A percentile compares a stretch with the other conserved stretches of the same genome.
phyloP scores from a whole-genome alignment of 2,113 vertebrate genomes.

The Mohoua ochrocephala region DNA sequence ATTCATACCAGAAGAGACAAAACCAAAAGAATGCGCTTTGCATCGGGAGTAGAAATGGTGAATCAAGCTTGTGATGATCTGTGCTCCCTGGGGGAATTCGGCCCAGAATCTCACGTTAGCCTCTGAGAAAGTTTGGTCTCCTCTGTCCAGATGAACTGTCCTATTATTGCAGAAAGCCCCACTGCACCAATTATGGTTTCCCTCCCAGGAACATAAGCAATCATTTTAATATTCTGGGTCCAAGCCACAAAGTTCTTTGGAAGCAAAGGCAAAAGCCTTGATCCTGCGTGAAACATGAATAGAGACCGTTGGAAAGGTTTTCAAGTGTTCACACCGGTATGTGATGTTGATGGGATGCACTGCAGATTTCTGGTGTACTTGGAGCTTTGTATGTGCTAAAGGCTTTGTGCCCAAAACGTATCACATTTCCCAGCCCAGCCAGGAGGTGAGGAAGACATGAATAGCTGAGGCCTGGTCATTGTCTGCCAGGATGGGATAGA shows the following conservation, averaged over 20 bases:
- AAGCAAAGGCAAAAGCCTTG: not conserved
- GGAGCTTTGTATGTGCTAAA: not conserved
- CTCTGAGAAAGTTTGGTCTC: not conserved
- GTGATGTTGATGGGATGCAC: not conserved
- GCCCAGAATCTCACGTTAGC: not conserved
- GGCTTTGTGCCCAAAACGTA: not conserved
- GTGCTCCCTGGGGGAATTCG: not conserved
- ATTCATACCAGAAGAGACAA: conserved; percentile 6
- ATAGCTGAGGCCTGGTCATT: conserved; percentile 1
- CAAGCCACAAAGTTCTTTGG: not conserved
- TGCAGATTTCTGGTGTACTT: conserved; percentile 14
- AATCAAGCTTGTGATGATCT: not conserved
- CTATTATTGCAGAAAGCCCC: not conserved
- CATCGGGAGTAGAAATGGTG: not conserved
- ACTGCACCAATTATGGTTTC: not conserved
- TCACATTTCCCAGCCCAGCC: not conserved
- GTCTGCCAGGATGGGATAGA: conserved; percentile 29
- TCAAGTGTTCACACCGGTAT: conserved; percentile 9
- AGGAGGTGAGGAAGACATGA: conserved; percentile 41
- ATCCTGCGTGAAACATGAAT: not conserved
- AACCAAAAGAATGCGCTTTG: conserved; percentile 7
- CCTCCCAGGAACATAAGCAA: not conserved
- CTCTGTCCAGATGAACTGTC: not conserved
- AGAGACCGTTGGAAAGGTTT: not conserved
- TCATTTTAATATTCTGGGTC: not conserved